Conservation (phyloP, 2,888 invertebrate species). For the Tenthredo mesomela region DNA sequence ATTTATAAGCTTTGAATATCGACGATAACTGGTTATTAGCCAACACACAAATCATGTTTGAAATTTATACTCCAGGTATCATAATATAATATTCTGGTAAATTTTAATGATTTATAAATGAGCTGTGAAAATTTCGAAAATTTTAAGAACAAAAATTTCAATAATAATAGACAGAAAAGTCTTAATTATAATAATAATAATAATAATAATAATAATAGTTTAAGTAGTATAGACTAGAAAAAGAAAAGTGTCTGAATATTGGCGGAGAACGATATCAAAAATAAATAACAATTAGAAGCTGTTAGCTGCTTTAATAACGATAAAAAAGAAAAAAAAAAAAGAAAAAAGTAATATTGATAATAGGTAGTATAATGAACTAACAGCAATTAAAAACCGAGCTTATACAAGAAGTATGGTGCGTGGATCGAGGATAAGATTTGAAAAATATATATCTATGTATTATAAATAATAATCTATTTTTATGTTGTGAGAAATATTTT, state of each 20-base stretch:
- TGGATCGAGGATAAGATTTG: not conserved
- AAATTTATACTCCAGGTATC: not conserved
- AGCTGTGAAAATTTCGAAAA: not conserved
- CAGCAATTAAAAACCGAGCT: not conserved
- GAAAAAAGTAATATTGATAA: not conserved
- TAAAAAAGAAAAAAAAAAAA: no score
- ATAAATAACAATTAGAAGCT: not conserved
- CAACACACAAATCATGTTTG: not conserved
- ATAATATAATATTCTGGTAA: not conserved
- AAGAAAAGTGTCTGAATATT: not conserved
- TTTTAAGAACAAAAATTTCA: not conserved
- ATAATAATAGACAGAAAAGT: not conserved
- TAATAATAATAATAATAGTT: not conserved
- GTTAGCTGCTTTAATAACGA: not conserved
- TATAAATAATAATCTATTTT: not conserved
- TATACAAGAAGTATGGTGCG: conserved; percentile 25
- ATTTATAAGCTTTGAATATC: not conserved
- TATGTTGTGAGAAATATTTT: conserved; percentile 18
- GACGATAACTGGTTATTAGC: not conserved
- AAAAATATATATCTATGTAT: not conserved
- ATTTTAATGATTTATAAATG: not conserved
- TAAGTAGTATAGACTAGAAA: not conserved
- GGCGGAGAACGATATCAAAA: not conserved
- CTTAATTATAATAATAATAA: not conserved
- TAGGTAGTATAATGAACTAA: not conserved